Evolutionary conservation across 2,113 vertebrate species (phyloP), one percentile per base, ranked within the genome.

Genomic region (Psittacus erithacus): DNA sequence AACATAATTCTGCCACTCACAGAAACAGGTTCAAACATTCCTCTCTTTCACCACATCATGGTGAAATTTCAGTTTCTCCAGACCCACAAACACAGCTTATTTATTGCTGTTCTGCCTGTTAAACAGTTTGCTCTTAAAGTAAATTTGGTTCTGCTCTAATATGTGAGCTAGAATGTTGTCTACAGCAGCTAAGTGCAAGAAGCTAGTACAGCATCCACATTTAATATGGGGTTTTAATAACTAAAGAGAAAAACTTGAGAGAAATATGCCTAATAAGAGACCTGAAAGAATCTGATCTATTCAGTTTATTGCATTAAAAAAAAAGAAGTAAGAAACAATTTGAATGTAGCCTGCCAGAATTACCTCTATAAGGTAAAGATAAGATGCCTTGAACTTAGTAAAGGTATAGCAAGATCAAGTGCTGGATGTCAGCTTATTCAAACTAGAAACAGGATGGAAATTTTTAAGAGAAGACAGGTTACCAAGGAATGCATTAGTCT

Each of bases 21-120:
- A 84, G 77, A 23, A 91, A 85, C 74, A 90, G 87, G 13, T 63
- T 82, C 82, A 80, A 91, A 90, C 87, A 67, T 74, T 94, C 80
- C 92, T 91, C 84, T 71, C 68, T 86, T 73, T 80, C 87, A 83
- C 47, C 81, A 90, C 53, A 9, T 79, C 22, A 76, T 9, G 38
- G 80, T 35, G 75, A 90, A 86, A 88, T 82, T 74, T 90, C 79
- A 80, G n/a, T 59, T 94, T 96, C 84, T 92, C 78, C 92, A 96
- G 90, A 94, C 78, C 6, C 25, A 77, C 44, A 62, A 44, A 50
- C 75, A 77, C 22, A 63, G 86, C 84, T 94, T 90, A 90, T 87
- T 96, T 96, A 94, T 85, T 94, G 94, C 92, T 92, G 60, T 53
- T 93, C 83, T 70, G 88, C 73, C 55, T 77, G 63, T 28, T 19